Percentiles rank a stretch among this genome's conserved stretches.
Conservation (phyloP, 2,113 vertebrate species). For the Colaptes auratus region DNA sequence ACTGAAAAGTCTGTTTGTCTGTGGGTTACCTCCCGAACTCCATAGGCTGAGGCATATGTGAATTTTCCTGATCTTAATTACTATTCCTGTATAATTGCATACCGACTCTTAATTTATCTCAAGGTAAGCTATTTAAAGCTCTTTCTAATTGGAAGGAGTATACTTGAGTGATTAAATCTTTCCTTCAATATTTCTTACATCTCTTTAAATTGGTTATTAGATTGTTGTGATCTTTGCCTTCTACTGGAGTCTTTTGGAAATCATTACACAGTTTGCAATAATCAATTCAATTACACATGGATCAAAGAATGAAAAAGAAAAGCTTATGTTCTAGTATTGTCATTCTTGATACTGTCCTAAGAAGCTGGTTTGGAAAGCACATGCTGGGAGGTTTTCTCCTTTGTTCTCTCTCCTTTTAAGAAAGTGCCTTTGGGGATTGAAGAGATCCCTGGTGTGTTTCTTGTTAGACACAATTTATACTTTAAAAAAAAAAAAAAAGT, state of each 20-base stretch:
- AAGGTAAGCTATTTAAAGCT: conserved; percentile 72
- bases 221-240: conserved; percentile 66
- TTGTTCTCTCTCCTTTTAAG: conserved; percentile 80
- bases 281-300: conserved; percentile 67
- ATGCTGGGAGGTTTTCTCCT: conserved; percentile 78
- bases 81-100: conserved; percentile 60
- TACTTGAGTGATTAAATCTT: conserved; percentile 65
- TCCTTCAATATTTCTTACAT: conserved; percentile 68
- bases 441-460: conserved; percentile 77
- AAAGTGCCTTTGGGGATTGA: conserved; percentile 77
- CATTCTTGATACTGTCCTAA: conserved; percentile 76
- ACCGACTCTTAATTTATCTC: conserved; percentile 54
- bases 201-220: conserved; percentile 56
- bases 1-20: neutral
- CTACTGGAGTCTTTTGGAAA: conserved; percentile 52
- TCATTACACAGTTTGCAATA: conserved; percentile 65
- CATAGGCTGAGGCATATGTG: conserved; percentile 16
- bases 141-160: conserved; percentile 62
- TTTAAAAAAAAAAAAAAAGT: conserved; percentile 26
- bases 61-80: conserved; percentile 67
- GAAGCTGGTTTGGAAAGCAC: conserved; percentile 75
- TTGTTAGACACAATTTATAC: conserved; percentile 76
- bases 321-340: conserved; percentile 71
- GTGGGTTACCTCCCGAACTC: neutral
- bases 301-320: conserved; percentile 65